Evolutionary conservation across 2,888 invertebrate species (phyloP), one percentile per base, ranked within the genome.

Genomic region (Phengaris alcon): DNA sequence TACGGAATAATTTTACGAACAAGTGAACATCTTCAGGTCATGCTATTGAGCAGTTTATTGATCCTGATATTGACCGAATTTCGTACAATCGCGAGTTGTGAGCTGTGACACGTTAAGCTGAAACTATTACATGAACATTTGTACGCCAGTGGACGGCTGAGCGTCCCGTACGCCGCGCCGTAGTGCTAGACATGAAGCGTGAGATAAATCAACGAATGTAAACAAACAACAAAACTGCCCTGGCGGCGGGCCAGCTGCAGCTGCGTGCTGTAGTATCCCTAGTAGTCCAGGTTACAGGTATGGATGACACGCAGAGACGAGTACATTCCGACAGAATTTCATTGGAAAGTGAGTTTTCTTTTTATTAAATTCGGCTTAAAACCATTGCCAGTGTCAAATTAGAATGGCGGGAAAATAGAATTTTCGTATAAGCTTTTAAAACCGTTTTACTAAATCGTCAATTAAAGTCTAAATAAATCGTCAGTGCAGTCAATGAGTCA

Each of bases 211-310:
- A 12, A 12, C 64, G 35, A 15, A 35, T 5, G 35, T 64, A 64
- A 64, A 64, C 64, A 64, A 64, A 64, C 64, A 64, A 64, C 64
- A 64, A 12, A 35, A 64, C 64, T 35, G 64, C 15, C 59, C 64
- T 44, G 64, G 64, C 64, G 64, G 13, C 64, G 35, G 35, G 64
- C 64, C 64, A 64, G 64, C 22, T 10, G 35, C 64, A 3, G 35
- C 35, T 35, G n/a, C 13, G 55, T 6, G 55, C 55, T 44, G 64
- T 64, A 64, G 12, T 44, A 35, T 64, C 9, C 2, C 35, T 12
- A 10, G 35, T 35, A 13, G 35, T 0, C 1, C 1, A 12, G 9
- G 22, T 2, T 22, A 10, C 64, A 64, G 64, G 35, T 64, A 64
- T 12, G 64, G 52, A 35, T 2, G 55, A 64, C 64, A 64, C 59